These are phyloP conservation scores for Drosophila nigromelanica DNA, from an alignment of 1,140 invertebrate genomes.

Conservation along the genomic window DNA sequence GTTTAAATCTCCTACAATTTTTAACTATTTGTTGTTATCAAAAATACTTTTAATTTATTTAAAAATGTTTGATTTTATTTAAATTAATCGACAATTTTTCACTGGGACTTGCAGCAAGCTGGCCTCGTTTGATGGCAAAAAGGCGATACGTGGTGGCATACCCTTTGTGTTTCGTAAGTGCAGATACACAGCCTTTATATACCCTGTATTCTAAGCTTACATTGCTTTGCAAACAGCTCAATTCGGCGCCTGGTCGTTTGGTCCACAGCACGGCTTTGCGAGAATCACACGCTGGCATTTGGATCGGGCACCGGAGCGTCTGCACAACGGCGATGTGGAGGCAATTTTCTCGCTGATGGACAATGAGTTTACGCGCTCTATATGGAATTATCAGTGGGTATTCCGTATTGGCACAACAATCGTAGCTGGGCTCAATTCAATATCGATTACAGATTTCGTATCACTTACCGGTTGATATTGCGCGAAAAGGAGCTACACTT, in stretches of 20 bases:
- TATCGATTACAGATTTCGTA: conserved; percentile 87
- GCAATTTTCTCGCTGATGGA: conserved; percentile 96
- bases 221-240: conserved; percentile 87
- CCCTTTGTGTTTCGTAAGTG: conserved; percentile 98
- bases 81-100: no score
- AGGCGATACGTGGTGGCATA: conserved; percentile 96
- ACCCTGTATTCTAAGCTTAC: not conserved
- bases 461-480: conserved; percentile 94
- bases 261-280: conserved; percentile 97
- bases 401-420: not conserved
- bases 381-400: conserved; percentile 96
- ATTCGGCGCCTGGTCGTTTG: conserved; percentile 96
- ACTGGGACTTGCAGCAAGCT: conserved; percentile 90
- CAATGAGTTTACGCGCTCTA: conserved; percentile 94
- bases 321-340: conserved; percentile 95
- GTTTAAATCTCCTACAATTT: no score
- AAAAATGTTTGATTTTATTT: no score
- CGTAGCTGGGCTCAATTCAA: not conserved
- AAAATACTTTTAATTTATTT: no score
- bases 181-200: not conserved
- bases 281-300: conserved; percentile 95
- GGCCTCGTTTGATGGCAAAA: conserved; percentile 97
- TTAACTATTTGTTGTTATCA: no score
- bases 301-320: conserved; percentile 93
- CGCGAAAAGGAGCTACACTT: conserved; percentile 96